Evolutionary conservation across 1,140 invertebrate genomes (phyloP).

Genomic region (Probaryconus sp.): DNA sequence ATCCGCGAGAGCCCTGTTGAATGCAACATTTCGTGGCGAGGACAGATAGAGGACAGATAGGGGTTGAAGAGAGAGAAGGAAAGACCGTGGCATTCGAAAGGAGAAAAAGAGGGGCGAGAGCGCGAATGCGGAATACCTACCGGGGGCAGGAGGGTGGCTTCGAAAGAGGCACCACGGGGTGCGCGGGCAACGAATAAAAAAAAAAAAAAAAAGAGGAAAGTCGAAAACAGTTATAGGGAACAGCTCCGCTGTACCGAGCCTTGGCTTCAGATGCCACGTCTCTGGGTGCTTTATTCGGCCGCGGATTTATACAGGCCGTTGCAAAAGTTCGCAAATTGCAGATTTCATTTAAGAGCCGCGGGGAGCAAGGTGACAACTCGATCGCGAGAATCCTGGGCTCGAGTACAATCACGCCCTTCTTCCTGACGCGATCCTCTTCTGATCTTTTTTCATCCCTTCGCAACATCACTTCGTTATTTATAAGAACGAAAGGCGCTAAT

Average conservation of each 20-base stretch:
- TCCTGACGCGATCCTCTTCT: no score
- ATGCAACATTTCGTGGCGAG: conserved; percentile 66
- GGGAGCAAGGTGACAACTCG: conserved; percentile 7
- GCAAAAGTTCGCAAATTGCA: conserved; percentile 2
- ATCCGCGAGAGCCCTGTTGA: conserved; percentile 62
- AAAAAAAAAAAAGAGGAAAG: no score
- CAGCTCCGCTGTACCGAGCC: no score
- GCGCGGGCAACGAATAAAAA: conserved; percentile 28
- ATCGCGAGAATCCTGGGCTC: background rate
- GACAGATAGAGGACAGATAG: conserved; percentile 56
- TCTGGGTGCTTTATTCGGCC: conserved; percentile 6
- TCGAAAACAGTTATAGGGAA: conserved; percentile 68
- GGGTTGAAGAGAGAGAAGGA: conserved; percentile 48
- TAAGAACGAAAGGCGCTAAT: no score
- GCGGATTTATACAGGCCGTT: conserved; percentile 4
- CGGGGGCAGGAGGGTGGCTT: conserved; percentile 31
- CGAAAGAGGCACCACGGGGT: conserved; percentile 35
- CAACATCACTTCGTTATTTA: no score
- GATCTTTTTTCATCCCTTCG: no score
- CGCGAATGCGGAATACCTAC: conserved; percentile 26
- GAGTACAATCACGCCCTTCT: no score
- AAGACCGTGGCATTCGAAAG: conserved; percentile 57
- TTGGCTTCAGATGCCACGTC: conserved; percentile 6
- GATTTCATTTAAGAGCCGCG: conserved; percentile 4
- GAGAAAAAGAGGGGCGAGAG: conserved; percentile 44